Evolutionary conservation across 2,113 vertebrate genomes (phyloP).

Genomic region (Paedocypris sp.): DNA sequence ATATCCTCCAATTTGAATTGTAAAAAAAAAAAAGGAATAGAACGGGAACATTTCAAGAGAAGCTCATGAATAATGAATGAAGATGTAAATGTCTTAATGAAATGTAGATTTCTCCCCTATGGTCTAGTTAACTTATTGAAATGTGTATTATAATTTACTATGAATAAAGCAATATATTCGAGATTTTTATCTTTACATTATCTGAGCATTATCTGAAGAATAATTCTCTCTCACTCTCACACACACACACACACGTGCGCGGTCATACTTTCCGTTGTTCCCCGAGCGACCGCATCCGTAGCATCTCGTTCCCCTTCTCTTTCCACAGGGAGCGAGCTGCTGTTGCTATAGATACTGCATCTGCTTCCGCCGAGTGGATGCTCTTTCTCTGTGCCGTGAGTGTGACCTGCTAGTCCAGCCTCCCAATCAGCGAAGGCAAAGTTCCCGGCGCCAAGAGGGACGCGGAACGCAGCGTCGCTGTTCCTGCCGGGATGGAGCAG

Average conservation of each 20-base stretch:
- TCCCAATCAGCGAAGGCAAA: constrained; percentile 29
- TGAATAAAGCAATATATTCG: no score
- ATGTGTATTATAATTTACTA: background rate
- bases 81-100: no score
- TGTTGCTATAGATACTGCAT: constrained; percentile 36
- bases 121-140: no score
- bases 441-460: constrained; percentile 6
- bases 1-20: no score
- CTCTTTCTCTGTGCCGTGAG: constrained; percentile 30
- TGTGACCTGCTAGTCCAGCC: constrained; percentile 19
- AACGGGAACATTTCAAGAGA: no score
- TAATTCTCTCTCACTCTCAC: background rate
- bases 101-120: no score
- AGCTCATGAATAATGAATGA: no score
- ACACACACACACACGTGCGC: background rate
- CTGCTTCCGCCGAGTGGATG: constrained; percentile 9
- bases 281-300: constrained; percentile 25
- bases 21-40: no score
- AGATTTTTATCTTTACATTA: no score
- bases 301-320: constrained; percentile 43
- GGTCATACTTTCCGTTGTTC: constrained; percentile 42
- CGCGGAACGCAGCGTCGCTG: constrained; percentile 30
- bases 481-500: constrained; percentile 31
- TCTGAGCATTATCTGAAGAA: no score
- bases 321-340: constrained; percentile 49